phyloP scores from a whole-genome alignment of 2,113 vertebrate genomes.

The Dicrurus megarhynchus region DNA sequence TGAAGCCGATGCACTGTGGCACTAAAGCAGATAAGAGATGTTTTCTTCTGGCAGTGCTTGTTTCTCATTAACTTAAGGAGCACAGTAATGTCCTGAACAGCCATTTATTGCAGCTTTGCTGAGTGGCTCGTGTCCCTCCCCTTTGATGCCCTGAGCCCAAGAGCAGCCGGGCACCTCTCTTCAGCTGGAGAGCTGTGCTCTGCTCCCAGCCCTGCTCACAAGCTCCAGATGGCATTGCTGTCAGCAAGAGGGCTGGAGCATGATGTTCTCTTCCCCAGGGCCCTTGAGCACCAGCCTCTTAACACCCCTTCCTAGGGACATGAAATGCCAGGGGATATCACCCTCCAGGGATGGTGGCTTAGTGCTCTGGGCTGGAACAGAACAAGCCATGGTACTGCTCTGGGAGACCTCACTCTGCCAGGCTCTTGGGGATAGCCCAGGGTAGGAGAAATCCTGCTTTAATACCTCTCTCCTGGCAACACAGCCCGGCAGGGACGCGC shows the following conservation, averaged over 20 bases:
- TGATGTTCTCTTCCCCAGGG: neutral
- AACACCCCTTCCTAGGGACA: neutral
- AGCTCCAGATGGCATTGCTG: neutral
- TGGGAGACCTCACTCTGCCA: neutral
- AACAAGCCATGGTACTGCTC: neutral
- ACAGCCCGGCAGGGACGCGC: neutral
- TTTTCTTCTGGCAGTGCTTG: constrained; percentile 66
- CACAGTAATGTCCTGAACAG: constrained; percentile 59
- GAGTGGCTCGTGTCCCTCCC: constrained; percentile 24
- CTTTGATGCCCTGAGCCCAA: neutral
- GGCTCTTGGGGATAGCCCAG: neutral
- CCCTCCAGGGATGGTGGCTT: neutral
- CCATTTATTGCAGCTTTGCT: constrained; percentile 7
- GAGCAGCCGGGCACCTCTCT: neutral
- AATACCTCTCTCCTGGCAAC: neutral
- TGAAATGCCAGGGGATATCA: neutral
- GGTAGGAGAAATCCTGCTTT: constrained; percentile 17
- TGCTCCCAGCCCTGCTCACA: fast-evolving
- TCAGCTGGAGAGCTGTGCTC: neutral
- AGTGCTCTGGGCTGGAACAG: neutral
- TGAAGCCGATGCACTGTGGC: constrained; percentile 63
- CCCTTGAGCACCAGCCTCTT: neutral
- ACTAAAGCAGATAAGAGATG: constrained; percentile 68
- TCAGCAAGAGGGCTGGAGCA: neutral
- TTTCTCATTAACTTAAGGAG: constrained; percentile 73